phyloP scores from a whole-genome alignment of 2,888 invertebrate species.

The Ernsta delagoae region DNA sequence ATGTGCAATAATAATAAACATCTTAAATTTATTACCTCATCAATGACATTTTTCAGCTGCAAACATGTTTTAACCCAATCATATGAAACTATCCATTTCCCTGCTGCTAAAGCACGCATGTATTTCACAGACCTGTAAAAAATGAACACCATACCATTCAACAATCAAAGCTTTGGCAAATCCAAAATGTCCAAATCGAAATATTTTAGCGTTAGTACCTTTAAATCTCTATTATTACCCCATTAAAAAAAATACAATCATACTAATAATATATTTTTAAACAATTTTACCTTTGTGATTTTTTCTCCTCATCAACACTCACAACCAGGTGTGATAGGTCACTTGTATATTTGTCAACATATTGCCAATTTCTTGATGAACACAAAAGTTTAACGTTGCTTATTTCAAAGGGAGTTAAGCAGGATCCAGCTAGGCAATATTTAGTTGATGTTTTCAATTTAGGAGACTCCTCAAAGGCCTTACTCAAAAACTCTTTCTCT shows the following conservation, averaged over 20 bases:
- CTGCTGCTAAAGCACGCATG: constrained; percentile 82
- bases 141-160: background rate
- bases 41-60: constrained; percentile 59
- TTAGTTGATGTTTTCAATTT: constrained; percentile 40
- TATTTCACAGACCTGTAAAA: constrained; percentile 79
- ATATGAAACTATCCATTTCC: constrained; percentile 84
- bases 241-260: too few relatives aligned
- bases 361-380: constrained; percentile 58
- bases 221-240: too few relatives aligned
- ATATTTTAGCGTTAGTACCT: too few relatives aligned
- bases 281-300: constrained; percentile 64
- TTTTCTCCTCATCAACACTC: constrained; percentile 70
- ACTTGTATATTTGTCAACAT: constrained; percentile 61
- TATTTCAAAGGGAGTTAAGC: constrained; percentile 56
- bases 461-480: constrained; percentile 61
- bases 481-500: constrained; percentile 69
- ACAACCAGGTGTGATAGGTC: constrained; percentile 77
- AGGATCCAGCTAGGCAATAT: constrained; percentile 67
- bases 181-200: too few relatives aligned
- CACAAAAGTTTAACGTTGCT: constrained; percentile 61
- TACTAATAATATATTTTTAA: too few relatives aligned
- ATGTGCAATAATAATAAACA: too few relatives aligned
- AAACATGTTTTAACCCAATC: constrained; percentile 83
- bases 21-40: constrained; percentile 63
- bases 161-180: too few relatives aligned